Evolutionary conservation across 2,113 vertebrate species (phyloP).

Genomic region (Cyphomyrus discorhynchus): DNA sequence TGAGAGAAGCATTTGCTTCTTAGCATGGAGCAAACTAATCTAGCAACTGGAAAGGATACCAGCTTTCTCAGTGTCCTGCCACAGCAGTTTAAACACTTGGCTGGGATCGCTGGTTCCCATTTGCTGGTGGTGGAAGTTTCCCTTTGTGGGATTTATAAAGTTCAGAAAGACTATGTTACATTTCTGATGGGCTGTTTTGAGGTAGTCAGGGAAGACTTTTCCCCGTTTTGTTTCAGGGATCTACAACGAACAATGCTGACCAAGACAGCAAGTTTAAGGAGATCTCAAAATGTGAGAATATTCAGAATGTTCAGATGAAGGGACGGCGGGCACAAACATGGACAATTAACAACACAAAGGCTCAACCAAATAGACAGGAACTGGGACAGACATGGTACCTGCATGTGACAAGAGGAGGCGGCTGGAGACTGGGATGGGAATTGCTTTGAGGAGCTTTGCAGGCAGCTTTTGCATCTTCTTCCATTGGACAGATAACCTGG

Average conservation of each 20-base stretch:
- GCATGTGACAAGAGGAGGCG: conserved; percentile 47
- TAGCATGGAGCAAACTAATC: background rate
- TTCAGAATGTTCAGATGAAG: background rate
- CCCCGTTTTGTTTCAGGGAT: background rate
- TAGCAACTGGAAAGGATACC: background rate
- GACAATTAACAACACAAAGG: background rate
- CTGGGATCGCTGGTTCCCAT: background rate
- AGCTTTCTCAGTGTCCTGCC: background rate
- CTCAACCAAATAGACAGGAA: background rate
- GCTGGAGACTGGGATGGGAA: conserved; percentile 39
- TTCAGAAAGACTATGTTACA: background rate
- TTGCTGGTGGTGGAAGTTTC: background rate
- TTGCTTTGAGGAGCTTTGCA: conserved; percentile 42
- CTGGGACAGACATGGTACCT: conserved; percentile 49
- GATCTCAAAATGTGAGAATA: background rate
- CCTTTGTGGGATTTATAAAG: background rate
- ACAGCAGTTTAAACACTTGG: background rate
- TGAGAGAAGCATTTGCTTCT: background rate
- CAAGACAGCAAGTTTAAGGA: background rate
- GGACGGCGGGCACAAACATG: background rate
- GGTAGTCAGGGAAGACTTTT: background rate
- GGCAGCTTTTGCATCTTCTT: conserved; percentile 45
- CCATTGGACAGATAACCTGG: conserved; percentile 50
- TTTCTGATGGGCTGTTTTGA: background rate
- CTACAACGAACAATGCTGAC: background rate